Percentiles rank a stretch among this genome's conserved stretches.
These are phyloP conservation scores for Rhizomys pruinosus DNA, from an alignment of 2,113 vertebrate species.

Conservation along the genomic window DNA sequence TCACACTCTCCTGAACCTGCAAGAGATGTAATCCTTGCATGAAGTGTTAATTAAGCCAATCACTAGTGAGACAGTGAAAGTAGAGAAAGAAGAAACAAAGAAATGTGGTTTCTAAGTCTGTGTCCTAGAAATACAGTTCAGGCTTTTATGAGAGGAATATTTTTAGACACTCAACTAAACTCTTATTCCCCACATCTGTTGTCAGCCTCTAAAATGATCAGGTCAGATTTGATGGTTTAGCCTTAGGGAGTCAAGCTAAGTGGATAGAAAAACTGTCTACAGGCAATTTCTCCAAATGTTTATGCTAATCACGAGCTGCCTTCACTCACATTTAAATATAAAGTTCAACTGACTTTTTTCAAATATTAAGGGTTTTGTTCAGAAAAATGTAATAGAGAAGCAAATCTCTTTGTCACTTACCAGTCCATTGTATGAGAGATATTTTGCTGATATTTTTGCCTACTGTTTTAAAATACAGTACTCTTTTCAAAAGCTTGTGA, in stretches of 20 bases:
- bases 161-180: constrained; percentile 61
- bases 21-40: constrained; percentile 80
- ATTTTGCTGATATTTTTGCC: background rate
- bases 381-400: background rate
- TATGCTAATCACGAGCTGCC: constrained; percentile 47
- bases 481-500: constrained; percentile 44
- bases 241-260: constrained; percentile 51
- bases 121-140: constrained; percentile 72
- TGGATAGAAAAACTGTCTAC: constrained; percentile 7
- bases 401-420: constrained; percentile 35
- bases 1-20: constrained; percentile 82
- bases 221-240: constrained; percentile 39
- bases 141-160: constrained; percentile 61
- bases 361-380: background rate
- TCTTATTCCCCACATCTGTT: constrained; percentile 27
- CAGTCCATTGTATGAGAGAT: background rate
- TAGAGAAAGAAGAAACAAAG: constrained; percentile 67
- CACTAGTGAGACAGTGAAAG: constrained; percentile 70
- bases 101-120: constrained; percentile 70
- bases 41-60: constrained; percentile 85
- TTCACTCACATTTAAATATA: constrained; percentile 46
- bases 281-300: constrained; percentile 52
- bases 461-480: background rate
- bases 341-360: constrained; percentile 31
- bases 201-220: constrained; percentile 20